These are phyloP conservation scores for Pollicipes pollicipes DNA, from an alignment of 1,140 invertebrate species.

Conservation along the genomic window DNA sequence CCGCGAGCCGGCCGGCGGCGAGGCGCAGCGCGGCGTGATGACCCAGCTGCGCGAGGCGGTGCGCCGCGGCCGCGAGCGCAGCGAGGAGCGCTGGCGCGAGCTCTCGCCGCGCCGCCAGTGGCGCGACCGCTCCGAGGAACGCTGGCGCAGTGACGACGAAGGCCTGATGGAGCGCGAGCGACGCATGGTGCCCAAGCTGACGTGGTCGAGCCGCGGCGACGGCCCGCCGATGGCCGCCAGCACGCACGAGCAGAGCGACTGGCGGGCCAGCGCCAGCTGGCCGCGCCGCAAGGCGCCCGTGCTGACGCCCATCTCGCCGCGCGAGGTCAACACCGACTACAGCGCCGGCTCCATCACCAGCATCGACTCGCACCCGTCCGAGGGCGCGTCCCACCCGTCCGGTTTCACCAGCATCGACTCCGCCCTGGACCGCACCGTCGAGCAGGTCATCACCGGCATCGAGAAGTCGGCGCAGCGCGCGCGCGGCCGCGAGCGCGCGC, in stretches of 20 bases:
- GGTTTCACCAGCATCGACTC: neutral
- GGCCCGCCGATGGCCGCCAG: neutral
- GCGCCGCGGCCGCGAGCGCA: neutral
- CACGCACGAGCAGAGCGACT: neutral
- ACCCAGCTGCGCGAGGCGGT: neutral
- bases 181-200: neutral
- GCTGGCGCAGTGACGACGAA: neutral
- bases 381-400: neutral
- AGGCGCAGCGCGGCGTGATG: neutral
- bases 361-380: neutral
- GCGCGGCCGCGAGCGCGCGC: conserved; percentile 13
- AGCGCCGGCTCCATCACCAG: neutral
- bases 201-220: neutral
- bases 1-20: too few relatives aligned
- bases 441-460: conserved; percentile 5
- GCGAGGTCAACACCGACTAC: neutral
- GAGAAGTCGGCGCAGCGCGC: conserved; percentile 11
- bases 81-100: neutral
- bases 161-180: neutral
- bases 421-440: neutral
- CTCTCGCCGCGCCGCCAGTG: neutral
- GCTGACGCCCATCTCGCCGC: neutral
- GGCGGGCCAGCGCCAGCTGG: neutral
- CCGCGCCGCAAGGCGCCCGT: neutral
- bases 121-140: neutral